Percentiles rank a stretch among this genome's conserved stretches.
These are phyloP conservation scores for Oscheius sp. DNA, from an alignment of 2,888 invertebrate species.

Conservation along the genomic window DNA sequence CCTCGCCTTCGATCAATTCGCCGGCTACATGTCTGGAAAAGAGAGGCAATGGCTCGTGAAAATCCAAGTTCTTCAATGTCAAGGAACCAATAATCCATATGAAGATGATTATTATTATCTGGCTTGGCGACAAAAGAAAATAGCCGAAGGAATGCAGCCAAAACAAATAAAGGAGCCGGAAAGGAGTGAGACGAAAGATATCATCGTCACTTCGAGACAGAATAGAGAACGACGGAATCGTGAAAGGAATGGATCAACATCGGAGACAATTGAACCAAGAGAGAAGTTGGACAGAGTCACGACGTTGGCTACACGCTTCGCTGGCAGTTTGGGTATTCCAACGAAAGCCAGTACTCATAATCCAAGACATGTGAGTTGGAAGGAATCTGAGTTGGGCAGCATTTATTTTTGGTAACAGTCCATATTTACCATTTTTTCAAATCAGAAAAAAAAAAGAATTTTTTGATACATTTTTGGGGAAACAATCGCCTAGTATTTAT, in stretches of 20 bases:
- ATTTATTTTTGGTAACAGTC: not conserved
- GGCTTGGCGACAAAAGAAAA: conserved; percentile 44
- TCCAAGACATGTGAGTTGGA: conserved; percentile 62
- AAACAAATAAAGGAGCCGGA: conserved; percentile 22
- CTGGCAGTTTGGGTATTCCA: conserved; percentile 45
- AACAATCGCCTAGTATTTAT: too few relatives aligned
- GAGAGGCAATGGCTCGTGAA: conserved; percentile 96
- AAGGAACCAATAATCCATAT: conserved; percentile 92
- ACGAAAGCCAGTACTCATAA: conserved; percentile 46
- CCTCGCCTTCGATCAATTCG: conserved; percentile 67
- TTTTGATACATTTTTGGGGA: too few relatives aligned
- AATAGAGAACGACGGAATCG: not conserved
- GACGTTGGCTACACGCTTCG: conserved; percentile 32
- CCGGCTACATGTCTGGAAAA: conserved; percentile 87
- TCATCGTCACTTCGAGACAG: not conserved
- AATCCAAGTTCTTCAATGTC: conserved; percentile 86
- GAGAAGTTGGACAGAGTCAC: conserved; percentile 7
- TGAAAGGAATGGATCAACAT: conserved; percentile 8
- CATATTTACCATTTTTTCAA: not conserved
- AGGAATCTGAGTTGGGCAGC: too few relatives aligned
- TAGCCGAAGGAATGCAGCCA: conserved; percentile 37
- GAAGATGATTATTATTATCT: conserved; percentile 97
- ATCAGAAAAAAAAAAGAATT: too few relatives aligned
- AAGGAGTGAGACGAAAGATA: conserved; percentile 26
- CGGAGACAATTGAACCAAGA: not conserved